These are phyloP conservation scores for Panthera tigris DNA, from an alignment of 2,113 vertebrate genomes.

Conservation along the genomic window DNA sequence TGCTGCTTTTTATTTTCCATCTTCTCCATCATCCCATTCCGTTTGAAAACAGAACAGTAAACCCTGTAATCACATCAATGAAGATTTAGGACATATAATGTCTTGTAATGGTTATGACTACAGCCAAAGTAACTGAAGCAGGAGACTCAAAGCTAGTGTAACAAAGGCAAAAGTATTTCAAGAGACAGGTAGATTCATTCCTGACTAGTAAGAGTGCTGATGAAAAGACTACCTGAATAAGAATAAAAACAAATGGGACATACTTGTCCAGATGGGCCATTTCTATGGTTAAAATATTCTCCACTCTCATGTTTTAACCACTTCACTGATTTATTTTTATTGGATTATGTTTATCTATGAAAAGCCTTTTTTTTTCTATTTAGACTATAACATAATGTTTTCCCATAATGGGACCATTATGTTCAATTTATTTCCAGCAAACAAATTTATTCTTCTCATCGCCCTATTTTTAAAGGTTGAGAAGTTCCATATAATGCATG, in stretches of 20 bases:
- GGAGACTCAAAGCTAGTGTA: not conserved
- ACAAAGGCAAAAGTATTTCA: not conserved
- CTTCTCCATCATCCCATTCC: not conserved
- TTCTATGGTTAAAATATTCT: slow-evolving; percentile 39
- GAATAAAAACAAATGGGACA: slow-evolving; percentile 38
- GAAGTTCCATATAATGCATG: not conserved
- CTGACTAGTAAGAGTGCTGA: not conserved
- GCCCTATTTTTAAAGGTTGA: slow-evolving; percentile 46
- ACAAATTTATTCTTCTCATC: slow-evolving; percentile 54
- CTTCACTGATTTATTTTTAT: slow-evolving; percentile 58
- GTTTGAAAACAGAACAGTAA: not conserved
- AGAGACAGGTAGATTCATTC: not conserved
- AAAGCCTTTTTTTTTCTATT: slow-evolving; percentile 37
- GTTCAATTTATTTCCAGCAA: slow-evolving; percentile 45
- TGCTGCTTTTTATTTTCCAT: not conserved
- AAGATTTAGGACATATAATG: not conserved
- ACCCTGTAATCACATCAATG: not conserved
- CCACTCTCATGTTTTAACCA: slow-evolving; percentile 26
- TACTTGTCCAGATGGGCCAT: not conserved
- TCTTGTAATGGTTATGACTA: not conserved
- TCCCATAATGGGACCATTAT: slow-evolving; percentile 36
- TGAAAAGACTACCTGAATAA: not conserved
- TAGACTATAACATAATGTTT: slow-evolving; percentile 51
- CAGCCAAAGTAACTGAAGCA: not conserved
- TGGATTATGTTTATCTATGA: slow-evolving; percentile 54